Evolutionary conservation across 2,113 vertebrate species (phyloP).

Genomic region (Thinocorus orbignyianus): DNA sequence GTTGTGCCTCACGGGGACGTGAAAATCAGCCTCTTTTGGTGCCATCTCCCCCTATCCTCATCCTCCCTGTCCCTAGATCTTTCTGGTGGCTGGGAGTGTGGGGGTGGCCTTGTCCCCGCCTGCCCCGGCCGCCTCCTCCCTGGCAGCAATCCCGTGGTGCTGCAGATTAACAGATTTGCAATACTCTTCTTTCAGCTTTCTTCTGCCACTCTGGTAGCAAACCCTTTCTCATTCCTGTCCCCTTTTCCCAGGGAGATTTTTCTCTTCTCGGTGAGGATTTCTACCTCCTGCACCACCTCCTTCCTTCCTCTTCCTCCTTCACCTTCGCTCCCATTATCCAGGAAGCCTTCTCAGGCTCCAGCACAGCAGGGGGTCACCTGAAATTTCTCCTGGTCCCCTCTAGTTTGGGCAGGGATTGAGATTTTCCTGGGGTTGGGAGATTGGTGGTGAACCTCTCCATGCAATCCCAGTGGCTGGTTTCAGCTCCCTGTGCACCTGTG

Average conservation of each 20-base stretch:
- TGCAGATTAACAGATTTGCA: background rate
- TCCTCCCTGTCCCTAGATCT: background rate
- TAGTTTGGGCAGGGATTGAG: fast-evolving
- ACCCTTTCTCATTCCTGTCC: background rate
- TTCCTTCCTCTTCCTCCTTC: background rate
- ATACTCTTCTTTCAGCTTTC: background rate
- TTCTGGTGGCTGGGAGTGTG: background rate
- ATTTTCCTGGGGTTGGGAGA: background rate
- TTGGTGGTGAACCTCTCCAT: background rate
- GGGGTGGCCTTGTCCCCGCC: background rate
- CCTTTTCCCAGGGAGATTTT: background rate
- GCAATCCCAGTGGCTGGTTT: fast-evolving
- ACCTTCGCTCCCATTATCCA: fast-evolving
- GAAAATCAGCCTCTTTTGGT: fast-evolving
- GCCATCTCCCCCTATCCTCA: background rate
- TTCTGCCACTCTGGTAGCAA: background rate
- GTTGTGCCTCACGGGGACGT: background rate
- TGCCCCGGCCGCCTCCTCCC: background rate
- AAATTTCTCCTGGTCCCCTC: background rate
- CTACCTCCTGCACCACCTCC: background rate
- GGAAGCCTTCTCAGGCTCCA: background rate
- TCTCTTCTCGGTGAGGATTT: fast-evolving
- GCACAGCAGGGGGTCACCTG: fast-evolving
- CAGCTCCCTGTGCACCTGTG: background rate
- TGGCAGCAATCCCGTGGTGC: background rate